Base-by-base conservation (phyloP, 2,797 vertebrate genomes). In the Monodelphis domestica region DNA sequence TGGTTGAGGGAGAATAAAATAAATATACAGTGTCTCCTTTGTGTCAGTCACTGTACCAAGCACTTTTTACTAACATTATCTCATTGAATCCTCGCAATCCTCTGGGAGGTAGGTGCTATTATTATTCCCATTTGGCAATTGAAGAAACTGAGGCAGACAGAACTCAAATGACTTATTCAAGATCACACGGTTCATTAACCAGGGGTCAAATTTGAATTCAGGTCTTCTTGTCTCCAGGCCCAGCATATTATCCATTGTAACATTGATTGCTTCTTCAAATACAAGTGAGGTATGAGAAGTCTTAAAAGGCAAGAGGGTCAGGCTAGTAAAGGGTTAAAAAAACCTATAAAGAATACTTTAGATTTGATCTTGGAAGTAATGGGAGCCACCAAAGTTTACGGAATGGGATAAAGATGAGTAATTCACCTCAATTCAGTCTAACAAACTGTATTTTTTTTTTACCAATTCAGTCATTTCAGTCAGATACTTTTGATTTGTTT, bases 401-500 rank as follows among this genome's bases (percentile, higher is more conserved):
- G 30, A 63, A 63, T n/a, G 1, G 30, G n/a, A 30, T 88, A 88
- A 45, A 89, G 92, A 50, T 63, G 59, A 84, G 29, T 84, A 38
- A 91, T 28, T 91, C 54, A 89, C 21, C 15, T 59, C 4, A 53
- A 33, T 57, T 63, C 24, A 56, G 89, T 57, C 90, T 93, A 92
- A 21, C 5, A 55, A 91, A 14, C 38, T 92, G 54, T 51, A 70
- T 89, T 90, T 28, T 90, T n/a, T 63, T 55, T 53, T 93, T 55
- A 92, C 15, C 21, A 53, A 92, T 53, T 33, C 0, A 4, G 55
- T 91, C 6, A 93, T 59, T 91, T 91, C 70, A 88, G 59, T 55
- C 84, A 94, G 84, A 94, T n/a, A 89, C 3, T n/a, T 21, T 89
- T 56, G 54, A 92, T 17, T 54, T 4, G 63, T 51, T 51, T 54